Evolutionary conservation across 53 echinoderm and acorn worm genomes (phyloP).

Genomic region (Henricia sp.): DNA sequence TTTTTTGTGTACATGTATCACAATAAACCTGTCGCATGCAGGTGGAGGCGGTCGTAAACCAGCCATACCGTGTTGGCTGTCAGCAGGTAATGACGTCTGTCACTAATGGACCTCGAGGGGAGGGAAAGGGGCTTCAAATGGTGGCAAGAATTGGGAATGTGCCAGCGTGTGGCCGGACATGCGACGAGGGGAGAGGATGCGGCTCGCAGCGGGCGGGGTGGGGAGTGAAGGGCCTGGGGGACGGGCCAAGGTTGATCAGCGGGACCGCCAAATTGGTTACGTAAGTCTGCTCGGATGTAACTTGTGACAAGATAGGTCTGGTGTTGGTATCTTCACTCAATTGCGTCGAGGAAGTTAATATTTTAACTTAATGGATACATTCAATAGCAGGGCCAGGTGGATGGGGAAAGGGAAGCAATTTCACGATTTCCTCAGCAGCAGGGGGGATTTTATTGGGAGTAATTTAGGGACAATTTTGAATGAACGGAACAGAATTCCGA

Average conservation of each 20-base stretch:
- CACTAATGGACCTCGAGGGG: slow-evolving; percentile 45
- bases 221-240: neutral
- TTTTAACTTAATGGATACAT: no score
- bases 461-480: no score
- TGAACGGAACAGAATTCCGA: no score
- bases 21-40: slow-evolving; percentile 40
- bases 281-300: no score
- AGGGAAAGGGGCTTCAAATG: slow-evolving; percentile 7
- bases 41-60: slow-evolving; percentile 36
- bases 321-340: no score
- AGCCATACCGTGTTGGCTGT: slow-evolving; percentile 32
- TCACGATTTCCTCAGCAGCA: no score
- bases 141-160: no score
- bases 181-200: neutral
- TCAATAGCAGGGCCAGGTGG: no score
- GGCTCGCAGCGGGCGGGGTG: neutral
- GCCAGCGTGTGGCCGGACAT: neutral
- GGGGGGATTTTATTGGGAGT: no score
- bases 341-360: no score
- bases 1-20: slow-evolving; percentile 1
- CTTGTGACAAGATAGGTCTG: no score
- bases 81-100: slow-evolving; percentile 46
- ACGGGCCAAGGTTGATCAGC: slow-evolving; percentile 23
- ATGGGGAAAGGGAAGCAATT: no score
- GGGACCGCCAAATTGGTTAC: slow-evolving; percentile 52